Conservation (phyloP, 2,888 invertebrate genomes). For the Hylaea fasciaria region DNA sequence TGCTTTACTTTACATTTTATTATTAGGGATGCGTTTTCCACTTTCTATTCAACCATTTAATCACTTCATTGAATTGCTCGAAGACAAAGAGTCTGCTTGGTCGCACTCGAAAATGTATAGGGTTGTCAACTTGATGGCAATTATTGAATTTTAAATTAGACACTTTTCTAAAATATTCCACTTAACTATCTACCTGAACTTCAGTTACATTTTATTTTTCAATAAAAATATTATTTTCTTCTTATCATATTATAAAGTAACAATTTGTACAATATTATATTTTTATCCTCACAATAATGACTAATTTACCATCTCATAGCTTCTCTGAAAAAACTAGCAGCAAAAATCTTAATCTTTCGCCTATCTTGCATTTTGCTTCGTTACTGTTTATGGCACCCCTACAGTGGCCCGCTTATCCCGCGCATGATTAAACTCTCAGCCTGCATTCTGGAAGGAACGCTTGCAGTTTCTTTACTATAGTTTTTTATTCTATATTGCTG, state of each 20-base stretch:
- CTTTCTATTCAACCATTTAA: neutral
- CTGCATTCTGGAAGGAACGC: slow-evolving; percentile 56
- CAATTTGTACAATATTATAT: no score
- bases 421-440: slow-evolving; percentile 76
- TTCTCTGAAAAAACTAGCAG: no score
- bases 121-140: slow-evolving; percentile 46
- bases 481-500: slow-evolving; percentile 67
- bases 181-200: no score
- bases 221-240: no score
- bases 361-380: neutral
- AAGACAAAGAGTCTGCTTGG: slow-evolving; percentile 65
- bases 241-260: no score
- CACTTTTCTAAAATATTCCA: neutral
- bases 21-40: no score
- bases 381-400: slow-evolving; percentile 4
- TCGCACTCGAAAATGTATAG: slow-evolving; percentile 50
- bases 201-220: neutral
- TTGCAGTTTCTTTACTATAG: slow-evolving; percentile 52
- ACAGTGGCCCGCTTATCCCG: slow-evolving; percentile 56
- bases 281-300: no score
- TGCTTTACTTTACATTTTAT: no score
- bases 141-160: neutral
- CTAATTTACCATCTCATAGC: no score
- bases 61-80: slow-evolving; percentile 78
- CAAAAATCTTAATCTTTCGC: no score